These are phyloP conservation scores for Frankliniella fusca DNA, from an alignment of 2,888 invertebrate species.

Conservation along the genomic window DNA sequence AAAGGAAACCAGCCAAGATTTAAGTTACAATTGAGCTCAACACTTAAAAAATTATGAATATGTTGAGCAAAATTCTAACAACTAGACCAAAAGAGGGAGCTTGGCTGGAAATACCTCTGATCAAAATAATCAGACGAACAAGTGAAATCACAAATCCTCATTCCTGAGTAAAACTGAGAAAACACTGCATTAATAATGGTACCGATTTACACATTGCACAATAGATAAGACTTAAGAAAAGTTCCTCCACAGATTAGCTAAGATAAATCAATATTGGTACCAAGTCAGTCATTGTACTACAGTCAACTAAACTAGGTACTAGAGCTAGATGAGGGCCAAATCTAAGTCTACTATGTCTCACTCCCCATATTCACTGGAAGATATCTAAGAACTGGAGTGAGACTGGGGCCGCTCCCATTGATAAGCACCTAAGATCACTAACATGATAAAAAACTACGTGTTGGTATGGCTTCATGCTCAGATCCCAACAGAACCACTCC, in stretches of 20 bases:
- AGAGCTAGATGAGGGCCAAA: not conserved
- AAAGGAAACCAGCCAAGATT: not conserved
- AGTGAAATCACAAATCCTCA: conserved; percentile 9
- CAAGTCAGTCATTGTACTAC: conserved; percentile 26
- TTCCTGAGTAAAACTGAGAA: conserved; percentile 26
- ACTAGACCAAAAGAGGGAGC: not conserved
- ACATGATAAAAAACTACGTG: not conserved
- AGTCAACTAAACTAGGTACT: conserved; percentile 14
- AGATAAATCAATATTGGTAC: conserved; percentile 17
- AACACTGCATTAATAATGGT: conserved; percentile 23
- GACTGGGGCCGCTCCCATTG: not conserved
- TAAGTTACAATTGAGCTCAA: conserved; percentile 9
- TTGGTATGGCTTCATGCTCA: conserved; percentile 20
- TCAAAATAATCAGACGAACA: not conserved
- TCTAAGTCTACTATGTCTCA: not conserved
- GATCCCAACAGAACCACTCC: not conserved
- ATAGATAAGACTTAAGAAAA: conserved; percentile 10
- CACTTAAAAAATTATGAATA: not conserved
- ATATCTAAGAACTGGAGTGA: conserved; percentile 7
- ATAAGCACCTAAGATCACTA: conserved; percentile 13
- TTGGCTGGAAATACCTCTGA: not conserved
- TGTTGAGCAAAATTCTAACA: conserved; percentile 20
- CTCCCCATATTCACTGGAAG: not conserved
- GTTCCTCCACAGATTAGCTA: conserved; percentile 11
- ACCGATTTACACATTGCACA: conserved; percentile 20